Conservation (phyloP, 2,888 invertebrate species). For the Empis stercorea region DNA sequence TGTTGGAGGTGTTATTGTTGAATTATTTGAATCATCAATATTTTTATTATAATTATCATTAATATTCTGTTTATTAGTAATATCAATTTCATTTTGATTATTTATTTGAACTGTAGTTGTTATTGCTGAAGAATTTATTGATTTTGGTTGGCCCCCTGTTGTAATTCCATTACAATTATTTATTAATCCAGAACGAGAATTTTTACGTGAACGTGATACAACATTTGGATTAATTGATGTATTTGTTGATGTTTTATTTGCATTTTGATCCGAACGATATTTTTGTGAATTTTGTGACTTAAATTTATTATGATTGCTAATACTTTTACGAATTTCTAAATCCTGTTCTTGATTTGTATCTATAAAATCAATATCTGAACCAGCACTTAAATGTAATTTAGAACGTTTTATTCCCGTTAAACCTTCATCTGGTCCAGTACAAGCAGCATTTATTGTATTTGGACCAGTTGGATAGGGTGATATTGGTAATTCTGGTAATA, state of each 20-base stretch:
- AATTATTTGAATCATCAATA: background rate
- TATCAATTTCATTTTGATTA: conserved; percentile 2
- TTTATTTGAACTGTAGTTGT: conserved; percentile 1
- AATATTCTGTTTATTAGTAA: conserved; percentile 1
- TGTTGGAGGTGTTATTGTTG: conserved; percentile 13
- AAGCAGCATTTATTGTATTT: conserved; percentile 52
- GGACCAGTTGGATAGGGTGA: conserved; percentile 40
- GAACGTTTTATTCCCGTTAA: conserved; percentile 57
- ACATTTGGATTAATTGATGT: background rate
- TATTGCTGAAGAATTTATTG: background rate
- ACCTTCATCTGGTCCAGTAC: conserved; percentile 73
- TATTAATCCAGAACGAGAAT: conserved; percentile 23
- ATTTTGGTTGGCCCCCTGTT: background rate
- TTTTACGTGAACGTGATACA: conserved; percentile 27
- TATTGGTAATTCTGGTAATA: conserved; percentile 50
- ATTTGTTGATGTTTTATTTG: conserved; percentile 16
- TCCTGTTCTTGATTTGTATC: conserved; percentile 41
- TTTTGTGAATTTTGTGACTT: conserved; percentile 17
- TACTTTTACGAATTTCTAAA: conserved; percentile 31
- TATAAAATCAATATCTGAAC: conserved; percentile 60
- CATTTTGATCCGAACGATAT: conserved; percentile 22
- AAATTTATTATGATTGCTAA: conserved; percentile 26
- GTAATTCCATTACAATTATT: background rate
- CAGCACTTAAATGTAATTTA: conserved; percentile 51
- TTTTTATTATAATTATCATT: conserved; percentile 2